phyloP scores from a whole-genome alignment of 2,113 vertebrate genomes.

The Platichthys stellatus region DNA sequence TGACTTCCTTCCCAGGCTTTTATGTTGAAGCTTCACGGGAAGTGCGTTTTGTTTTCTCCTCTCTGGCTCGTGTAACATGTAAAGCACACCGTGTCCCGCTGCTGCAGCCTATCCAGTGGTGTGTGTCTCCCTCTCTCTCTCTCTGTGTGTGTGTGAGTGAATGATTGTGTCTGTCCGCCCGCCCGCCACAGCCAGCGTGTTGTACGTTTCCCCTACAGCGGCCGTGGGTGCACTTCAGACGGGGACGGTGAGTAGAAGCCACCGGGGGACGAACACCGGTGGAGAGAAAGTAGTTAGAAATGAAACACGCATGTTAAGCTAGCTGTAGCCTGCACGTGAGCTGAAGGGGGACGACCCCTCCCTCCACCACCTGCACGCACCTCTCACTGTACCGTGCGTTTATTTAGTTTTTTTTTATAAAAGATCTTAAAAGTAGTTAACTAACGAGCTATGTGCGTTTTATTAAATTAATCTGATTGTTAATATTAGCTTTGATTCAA shows the following conservation, averaged over 20 bases:
- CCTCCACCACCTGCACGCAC: neutral
- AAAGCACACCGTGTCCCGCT: neutral
- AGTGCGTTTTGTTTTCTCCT: neutral
- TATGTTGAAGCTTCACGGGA: neutral
- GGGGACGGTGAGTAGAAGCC: constrained; percentile 48
- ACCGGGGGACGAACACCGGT: neutral
- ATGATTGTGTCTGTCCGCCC: neutral
- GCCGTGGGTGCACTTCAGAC: neutral
- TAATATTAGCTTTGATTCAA: too few species aligned
- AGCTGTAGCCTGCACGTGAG: constrained; percentile 39
- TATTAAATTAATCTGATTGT: too few species aligned
- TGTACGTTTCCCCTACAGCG: constrained; percentile 6
- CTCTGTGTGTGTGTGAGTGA: neutral
- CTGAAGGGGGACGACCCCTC: neutral
- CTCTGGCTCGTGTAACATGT: neutral
- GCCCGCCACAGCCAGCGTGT: neutral
- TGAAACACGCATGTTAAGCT: constrained; percentile 28
- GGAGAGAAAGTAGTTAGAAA: constrained; percentile 6
- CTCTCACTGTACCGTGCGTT: too few species aligned
- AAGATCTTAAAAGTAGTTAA: too few species aligned
- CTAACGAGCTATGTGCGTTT: too few species aligned
- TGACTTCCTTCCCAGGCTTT: neutral
- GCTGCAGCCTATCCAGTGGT: neutral
- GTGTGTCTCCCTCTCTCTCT: neutral
- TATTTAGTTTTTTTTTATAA: neutral